These are phyloP conservation scores for Limosa lapponica DNA, from an alignment of 2,797 vertebrate species.

Conservation along the genomic window DNA sequence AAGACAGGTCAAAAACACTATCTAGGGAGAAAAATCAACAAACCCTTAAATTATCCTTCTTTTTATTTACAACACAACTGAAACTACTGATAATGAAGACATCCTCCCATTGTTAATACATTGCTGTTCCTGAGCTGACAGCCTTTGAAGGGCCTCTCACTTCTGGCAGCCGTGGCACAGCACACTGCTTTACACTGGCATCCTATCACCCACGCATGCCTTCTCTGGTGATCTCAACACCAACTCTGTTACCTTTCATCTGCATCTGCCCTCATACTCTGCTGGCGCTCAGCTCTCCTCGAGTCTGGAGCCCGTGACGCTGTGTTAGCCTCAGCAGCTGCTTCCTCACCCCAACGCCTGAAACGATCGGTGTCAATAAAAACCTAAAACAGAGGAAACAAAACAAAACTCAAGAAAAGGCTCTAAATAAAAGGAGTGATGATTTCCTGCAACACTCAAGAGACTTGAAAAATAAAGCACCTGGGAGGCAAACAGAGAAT, in stretches of 20 bases:
- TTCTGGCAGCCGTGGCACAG: neutral
- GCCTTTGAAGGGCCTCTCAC: neutral
- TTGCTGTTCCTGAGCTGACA: neutral
- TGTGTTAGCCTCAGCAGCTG: neutral
- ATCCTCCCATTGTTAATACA: accelerated
- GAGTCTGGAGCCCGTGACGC: neutral
- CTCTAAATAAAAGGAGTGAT: conserved; percentile 7
- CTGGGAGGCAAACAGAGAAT: conserved; percentile 36
- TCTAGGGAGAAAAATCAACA: neutral
- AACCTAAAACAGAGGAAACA: neutral
- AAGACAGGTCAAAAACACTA: neutral
- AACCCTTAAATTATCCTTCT: neutral
- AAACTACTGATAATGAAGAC: neutral
- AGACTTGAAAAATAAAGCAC: conserved; percentile 16
- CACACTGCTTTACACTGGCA: accelerated
- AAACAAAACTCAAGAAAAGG: conserved; percentile 3
- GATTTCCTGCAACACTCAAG: conserved; percentile 31
- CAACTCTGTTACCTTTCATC: neutral
- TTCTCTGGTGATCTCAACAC: neutral
- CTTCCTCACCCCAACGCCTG: neutral
- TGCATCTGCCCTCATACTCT: neutral
- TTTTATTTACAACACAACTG: neutral
- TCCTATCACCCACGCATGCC: accelerated
- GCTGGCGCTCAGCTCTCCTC: neutral
- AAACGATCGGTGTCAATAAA: neutral